Percentiles rank a stretch among this genome's conserved stretches.
Evolutionary conservation across 2,888 invertebrate genomes (phyloP).

Genomic region (Clusia tigrina): DNA sequence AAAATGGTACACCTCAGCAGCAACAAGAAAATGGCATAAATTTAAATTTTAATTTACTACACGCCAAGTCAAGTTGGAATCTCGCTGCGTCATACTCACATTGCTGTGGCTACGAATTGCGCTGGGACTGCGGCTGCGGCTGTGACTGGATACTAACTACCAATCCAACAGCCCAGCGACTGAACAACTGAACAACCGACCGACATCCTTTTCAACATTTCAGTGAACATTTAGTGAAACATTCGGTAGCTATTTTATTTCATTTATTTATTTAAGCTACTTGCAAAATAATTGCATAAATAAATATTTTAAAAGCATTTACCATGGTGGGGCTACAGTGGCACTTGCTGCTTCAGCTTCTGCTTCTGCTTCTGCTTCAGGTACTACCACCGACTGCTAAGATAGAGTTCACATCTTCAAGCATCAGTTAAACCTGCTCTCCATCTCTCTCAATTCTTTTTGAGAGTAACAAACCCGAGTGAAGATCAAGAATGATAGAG

Average conservation of each 20-base stretch:
- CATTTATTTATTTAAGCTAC: slow-evolving; percentile 60
- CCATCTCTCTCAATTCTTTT: background rate
- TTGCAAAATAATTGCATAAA: slow-evolving; percentile 61
- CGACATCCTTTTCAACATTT: too few species aligned
- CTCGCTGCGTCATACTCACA: slow-evolving; percentile 8
- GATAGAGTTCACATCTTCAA: background rate
- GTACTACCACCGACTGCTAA: background rate
- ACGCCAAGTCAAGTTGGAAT: slow-evolving; percentile 28
- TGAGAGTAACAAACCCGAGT: background rate
- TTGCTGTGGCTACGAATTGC: background rate
- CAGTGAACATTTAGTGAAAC: background rate
- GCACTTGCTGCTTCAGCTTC: background rate
- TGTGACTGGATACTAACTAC: background rate
- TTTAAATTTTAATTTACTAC: slow-evolving; percentile 59
- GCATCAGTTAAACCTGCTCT: background rate
- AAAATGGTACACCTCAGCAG: background rate
- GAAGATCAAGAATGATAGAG: too few species aligned
- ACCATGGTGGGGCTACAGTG: too few species aligned
- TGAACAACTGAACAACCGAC: too few species aligned
- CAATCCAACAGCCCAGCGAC: background rate
- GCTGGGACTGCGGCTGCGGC: background rate
- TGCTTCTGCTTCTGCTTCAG: background rate
- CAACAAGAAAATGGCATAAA: slow-evolving; percentile 50
- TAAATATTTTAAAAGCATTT: slow-evolving; percentile 54
- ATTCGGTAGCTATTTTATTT: slow-evolving; percentile 44